Conservation (phyloP, 2,888 invertebrate genomes). For the Quadriops clusia region DNA sequence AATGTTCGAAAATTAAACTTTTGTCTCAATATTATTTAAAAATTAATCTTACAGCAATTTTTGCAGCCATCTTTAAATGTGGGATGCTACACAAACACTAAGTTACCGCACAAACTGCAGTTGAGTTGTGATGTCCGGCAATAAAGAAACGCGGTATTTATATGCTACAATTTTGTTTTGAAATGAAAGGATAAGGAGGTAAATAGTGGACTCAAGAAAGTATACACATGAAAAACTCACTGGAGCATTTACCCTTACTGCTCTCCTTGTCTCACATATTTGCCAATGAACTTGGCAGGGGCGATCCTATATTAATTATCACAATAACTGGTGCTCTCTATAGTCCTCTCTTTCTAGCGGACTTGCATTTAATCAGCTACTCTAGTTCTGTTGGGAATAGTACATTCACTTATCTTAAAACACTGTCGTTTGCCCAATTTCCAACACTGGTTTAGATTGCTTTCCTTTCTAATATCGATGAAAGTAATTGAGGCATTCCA, state of each 20-base stretch:
- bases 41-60: slow-evolving; percentile 40
- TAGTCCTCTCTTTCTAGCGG: slow-evolving; percentile 12
- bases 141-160: slow-evolving; percentile 19
- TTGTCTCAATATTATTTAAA: slow-evolving; percentile 10
- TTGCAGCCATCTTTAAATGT: slow-evolving; percentile 36
- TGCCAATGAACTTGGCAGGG: slow-evolving; percentile 10
- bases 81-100: slow-evolving; percentile 9
- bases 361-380: too few relatives aligned
- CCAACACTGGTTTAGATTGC: too few relatives aligned
- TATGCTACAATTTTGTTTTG: slow-evolving; percentile 16
- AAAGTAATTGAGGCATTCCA: too few relatives aligned
- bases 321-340: slow-evolving; percentile 12
- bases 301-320: slow-evolving; percentile 9
- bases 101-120: slow-evolving; percentile 15
- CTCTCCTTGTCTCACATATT: slow-evolving; percentile 5
- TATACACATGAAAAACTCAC: slow-evolving; percentile 20
- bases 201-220: slow-evolving; percentile 18
- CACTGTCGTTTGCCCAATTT: slow-evolving; percentile 5
- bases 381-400: too few relatives aligned
- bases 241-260: slow-evolving; percentile 16
- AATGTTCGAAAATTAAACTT: slow-evolving; percentile 6
- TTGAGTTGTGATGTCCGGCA: slow-evolving; percentile 15
- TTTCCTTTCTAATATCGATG: too few relatives aligned
- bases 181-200: slow-evolving; percentile 22
- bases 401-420: slow-evolving; percentile 10